Percentiles rank a stretch among this genome's conserved stretches.
Conservation (phyloP, 2,888 invertebrate species). For the Colostygia pectinataria region DNA sequence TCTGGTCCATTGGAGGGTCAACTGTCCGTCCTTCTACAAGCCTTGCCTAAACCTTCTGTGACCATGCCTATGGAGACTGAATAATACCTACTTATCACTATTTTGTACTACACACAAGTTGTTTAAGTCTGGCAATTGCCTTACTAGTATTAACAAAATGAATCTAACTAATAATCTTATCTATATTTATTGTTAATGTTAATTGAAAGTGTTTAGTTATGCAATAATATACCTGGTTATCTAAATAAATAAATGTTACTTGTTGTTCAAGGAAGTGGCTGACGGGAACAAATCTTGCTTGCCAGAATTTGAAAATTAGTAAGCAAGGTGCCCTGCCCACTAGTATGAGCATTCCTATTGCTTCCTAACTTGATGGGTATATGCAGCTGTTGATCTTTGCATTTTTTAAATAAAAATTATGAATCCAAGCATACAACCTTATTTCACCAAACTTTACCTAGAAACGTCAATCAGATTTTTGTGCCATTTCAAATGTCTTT, state of each 20-base stretch:
- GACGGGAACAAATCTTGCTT: background rate
- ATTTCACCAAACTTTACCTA: background rate
- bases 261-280: slow-evolving; percentile 5
- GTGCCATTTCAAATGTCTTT: background rate
- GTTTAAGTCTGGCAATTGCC: slow-evolving; percentile 1
- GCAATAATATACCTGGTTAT: slow-evolving; percentile 2
- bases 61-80: slow-evolving; percentile 63
- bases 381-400: background rate
- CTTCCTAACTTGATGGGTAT: background rate
- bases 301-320: no score
- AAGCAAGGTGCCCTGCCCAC: no score
- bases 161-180: slow-evolving; percentile 4
- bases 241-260: no score
- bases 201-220: slow-evolving; percentile 1
- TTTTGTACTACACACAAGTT: background rate
- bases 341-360: no score
- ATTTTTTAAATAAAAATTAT: slow-evolving; percentile 1
- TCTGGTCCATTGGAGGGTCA: slow-evolving; percentile 69
- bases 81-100: slow-evolving; percentile 33
- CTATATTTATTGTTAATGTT: background rate
- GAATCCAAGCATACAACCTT: background rate
- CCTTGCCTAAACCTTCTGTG: slow-evolving; percentile 59
- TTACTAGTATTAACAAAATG: background rate
- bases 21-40: slow-evolving; percentile 55
- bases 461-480: background rate